A percentile compares a stretch with the other conserved stretches of the same genome.
Conservation (phyloP, 30 jellyfish, hydroid and myxozoan species). For the Rhopilema esculentum region DNA sequence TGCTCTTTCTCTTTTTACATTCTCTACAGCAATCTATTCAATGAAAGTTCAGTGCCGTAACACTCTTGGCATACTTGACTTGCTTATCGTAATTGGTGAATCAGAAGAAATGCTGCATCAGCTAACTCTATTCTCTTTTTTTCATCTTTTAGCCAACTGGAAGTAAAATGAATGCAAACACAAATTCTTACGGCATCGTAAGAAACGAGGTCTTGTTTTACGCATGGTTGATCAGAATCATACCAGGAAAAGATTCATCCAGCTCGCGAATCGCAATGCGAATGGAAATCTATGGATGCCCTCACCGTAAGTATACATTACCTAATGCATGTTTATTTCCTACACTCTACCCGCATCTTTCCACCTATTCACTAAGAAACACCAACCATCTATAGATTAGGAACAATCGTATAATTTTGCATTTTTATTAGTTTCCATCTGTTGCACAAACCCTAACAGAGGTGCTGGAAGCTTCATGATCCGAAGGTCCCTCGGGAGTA, state of each 20-base stretch:
- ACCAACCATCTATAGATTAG: no score
- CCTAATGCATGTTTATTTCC: not conserved
- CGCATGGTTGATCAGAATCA: constrained; percentile 43
- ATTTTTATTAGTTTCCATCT: no score
- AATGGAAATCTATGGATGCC: constrained; percentile 94
- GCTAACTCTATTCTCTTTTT: not conserved
- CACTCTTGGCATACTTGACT: no score
- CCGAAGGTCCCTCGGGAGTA: no score
- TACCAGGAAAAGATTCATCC: constrained; percentile 30
- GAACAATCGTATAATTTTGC: no score
- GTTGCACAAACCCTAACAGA: no score
- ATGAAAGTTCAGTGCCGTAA: no score
- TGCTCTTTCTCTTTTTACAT: not conserved
- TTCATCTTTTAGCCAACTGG: constrained; percentile 30
- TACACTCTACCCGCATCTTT: no score
- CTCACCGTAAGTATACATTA: constrained; percentile 85
- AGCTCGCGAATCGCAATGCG: constrained; percentile 78
- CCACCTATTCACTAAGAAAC: no score
- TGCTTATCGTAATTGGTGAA: no score
- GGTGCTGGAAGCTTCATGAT: no score
- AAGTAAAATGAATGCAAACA: constrained; percentile 66
- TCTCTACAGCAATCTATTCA: not conserved
- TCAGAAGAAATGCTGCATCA: no score
- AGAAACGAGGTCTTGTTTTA: constrained; percentile 69
- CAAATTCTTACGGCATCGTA: constrained; percentile 61